These are phyloP conservation scores for Drosophila bifasciata DNA, from an alignment of 1,140 invertebrate genomes.

Conservation along the genomic window DNA sequence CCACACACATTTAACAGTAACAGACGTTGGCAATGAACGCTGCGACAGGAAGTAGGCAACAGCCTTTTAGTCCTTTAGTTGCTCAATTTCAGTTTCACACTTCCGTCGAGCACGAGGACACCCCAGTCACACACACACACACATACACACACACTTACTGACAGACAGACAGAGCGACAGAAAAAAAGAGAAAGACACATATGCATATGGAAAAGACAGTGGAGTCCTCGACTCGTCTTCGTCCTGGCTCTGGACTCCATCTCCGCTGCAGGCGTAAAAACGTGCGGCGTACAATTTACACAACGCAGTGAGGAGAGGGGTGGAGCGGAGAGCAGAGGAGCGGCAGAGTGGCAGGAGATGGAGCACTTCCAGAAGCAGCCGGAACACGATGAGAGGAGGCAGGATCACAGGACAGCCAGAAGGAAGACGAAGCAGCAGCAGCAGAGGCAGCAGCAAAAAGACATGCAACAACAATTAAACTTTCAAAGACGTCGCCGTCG, in stretches of 20 bases:
- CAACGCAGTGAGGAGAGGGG: constrained; percentile 55
- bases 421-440: constrained; percentile 20
- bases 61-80: constrained; percentile 83
- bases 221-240: constrained; percentile 34
- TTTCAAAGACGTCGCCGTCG: constrained; percentile 75
- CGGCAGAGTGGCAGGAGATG: constrained; percentile 9
- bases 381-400: constrained; percentile 6
- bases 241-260: constrained; percentile 18
- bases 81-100: constrained; percentile 84
- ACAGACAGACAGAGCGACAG: constrained; percentile 13
- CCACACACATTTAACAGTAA: constrained; percentile 77
- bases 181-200: constrained; percentile 37
- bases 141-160: constrained; percentile 23
- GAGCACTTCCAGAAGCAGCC: constrained; percentile 12
- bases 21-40: constrained; percentile 80
- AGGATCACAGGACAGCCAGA: constrained; percentile 24
- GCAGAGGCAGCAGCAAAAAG: constrained; percentile 57
- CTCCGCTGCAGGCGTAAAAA: constrained; percentile 76
- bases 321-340: too few relatives aligned
- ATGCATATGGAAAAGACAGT: constrained; percentile 63
- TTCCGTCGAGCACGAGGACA: constrained; percentile 60
- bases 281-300: constrained; percentile 80
- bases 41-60: constrained; percentile 66
- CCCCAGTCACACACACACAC: constrained; percentile 41
- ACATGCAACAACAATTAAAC: constrained; percentile 83